Evolutionary conservation across 2,113 vertebrate species (phyloP), one percentile per base, ranked within the genome.

Genomic region (Melozone crissalis): DNA sequence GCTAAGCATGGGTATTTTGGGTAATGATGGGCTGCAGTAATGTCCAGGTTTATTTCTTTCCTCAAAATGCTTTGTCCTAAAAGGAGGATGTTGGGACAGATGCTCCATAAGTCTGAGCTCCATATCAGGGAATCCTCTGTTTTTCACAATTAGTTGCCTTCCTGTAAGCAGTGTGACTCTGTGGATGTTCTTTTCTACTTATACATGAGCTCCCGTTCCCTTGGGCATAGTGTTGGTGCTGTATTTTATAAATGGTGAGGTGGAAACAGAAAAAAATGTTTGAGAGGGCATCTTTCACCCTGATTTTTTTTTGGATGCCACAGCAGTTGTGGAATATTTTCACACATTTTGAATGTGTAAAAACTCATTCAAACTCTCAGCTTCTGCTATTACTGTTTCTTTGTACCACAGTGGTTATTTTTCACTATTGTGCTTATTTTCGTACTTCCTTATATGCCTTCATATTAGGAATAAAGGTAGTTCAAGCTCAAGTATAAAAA

Each of bases 41-140:
- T 11, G 19, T 39, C 26, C 35, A 65, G 6, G 9, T 52, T 67
- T 39, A 37, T 74, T 71, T 8, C 24, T 67, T 91, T 67, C 23
- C 6, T 86, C 35, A 63, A 72, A 75, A 37, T 68, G 18, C 41
- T 59, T 87, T 75, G 28, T 78, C 28, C 22, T 65, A 16, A 61
- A 67, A 79, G 41, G 28, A 85, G 11, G 7, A 10, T 76, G 16
- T 33, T 93, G 66, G 31, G 63, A 57, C 58, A 78, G 59, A 44
- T 28, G 7, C 20, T 86, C 13, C 0, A 0, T 47, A n/a, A 58
- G 10, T 33, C 30, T 81, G n/a, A 84, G 28, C 4, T 66, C 43
- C 21, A 2, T 61, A 39, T 43, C 28, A 39, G 26, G 51, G 52
- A 39, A 55, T 63, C 18, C 49, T 79, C 8, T 51, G 0, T 74